Base-by-base conservation (phyloP, 2,113 vertebrate species). In the Alouatta palliata region DNA sequence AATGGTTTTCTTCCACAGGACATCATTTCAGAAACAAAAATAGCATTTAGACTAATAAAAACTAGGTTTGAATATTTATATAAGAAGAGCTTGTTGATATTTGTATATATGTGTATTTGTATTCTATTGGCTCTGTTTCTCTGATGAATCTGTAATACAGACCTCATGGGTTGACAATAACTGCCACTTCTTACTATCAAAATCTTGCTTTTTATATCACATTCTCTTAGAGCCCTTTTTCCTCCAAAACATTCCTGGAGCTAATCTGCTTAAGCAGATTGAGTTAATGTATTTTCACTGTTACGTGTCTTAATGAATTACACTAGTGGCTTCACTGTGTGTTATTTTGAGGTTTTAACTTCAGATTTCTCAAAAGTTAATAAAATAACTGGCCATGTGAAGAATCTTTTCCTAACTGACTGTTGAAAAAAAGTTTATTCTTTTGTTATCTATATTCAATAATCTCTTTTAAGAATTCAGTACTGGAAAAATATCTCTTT, bases 11-110 rank as follows among this genome's bases (percentile, higher is more conserved):
- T 11, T 25, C 91, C 75, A 61, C 13, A 85, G 71, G 84, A 71
- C 54, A 71, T 83, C 47, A 49, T 95, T 91, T 93, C 87, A 95
- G 90, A 94, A 56, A 91, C 87, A 96, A 96, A 97, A 97, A 97
- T 98, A 98, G 86, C 83, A 90, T 83, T 91, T 84, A 91, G 92
- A 97, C 96, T 92, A 96, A 73, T 93, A 92, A 83, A 93, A 98
- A 97, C 83, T 97, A 98, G 97, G 97, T 95, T 96, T 97, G 85
- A 93, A 96, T 97, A 97, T 96, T 96, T 95, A 64, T 97, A 84
- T 94, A 86, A 52, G 54, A 83, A 27, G n/a, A 37, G 43, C 90
- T 97, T 97, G 95, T 96, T 97, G 87, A 73, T 96, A 75, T 52
- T 52, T 17, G 52, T 58, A n/a, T n/a, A 70, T n/a, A 70, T n/a